Percentiles rank a stretch among this genome's conserved stretches.
Evolutionary conservation across 2,888 invertebrate species (phyloP).

Genomic region (Orthosia gracilis): DNA sequence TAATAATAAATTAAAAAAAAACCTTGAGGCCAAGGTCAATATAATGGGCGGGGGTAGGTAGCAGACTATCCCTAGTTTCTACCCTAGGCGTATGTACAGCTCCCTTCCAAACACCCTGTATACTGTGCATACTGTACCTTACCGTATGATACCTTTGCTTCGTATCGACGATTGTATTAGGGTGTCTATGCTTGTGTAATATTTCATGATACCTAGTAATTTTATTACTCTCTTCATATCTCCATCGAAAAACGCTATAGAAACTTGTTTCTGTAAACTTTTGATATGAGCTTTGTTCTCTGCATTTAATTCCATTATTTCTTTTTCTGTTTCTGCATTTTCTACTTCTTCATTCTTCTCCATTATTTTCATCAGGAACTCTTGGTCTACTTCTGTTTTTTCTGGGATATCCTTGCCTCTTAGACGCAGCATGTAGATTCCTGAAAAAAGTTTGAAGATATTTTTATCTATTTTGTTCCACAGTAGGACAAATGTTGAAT

Average conservation of each 20-base stretch:
- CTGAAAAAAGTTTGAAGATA: conserved; percentile 71
- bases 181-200: conserved; percentile 95
- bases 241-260: conserved; percentile 92
- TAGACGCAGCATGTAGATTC: conserved; percentile 95
- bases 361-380: conserved; percentile 96
- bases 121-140: conserved; percentile 53
- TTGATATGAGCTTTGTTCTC: conserved; percentile 91
- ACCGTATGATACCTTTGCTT: conserved; percentile 90
- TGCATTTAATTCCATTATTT: conserved; percentile 91
- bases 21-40: no score
- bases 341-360: conserved; percentile 97
- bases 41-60: no score
- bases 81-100: no score
- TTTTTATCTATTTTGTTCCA: neutral
- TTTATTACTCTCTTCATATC: conserved; percentile 93
- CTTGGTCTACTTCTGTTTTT: conserved; percentile 92
- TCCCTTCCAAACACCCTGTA: no score
- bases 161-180: conserved; percentile 93
- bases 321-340: conserved; percentile 91
- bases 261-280: conserved; percentile 90
- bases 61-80: no score
- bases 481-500: neutral
- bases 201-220: conserved; percentile 95
- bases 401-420: conserved; percentile 93
- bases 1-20: no score